Evolutionary conservation across 2,113 vertebrate genomes (phyloP).

Genomic region (Lagenorhynchus albirostris): DNA sequence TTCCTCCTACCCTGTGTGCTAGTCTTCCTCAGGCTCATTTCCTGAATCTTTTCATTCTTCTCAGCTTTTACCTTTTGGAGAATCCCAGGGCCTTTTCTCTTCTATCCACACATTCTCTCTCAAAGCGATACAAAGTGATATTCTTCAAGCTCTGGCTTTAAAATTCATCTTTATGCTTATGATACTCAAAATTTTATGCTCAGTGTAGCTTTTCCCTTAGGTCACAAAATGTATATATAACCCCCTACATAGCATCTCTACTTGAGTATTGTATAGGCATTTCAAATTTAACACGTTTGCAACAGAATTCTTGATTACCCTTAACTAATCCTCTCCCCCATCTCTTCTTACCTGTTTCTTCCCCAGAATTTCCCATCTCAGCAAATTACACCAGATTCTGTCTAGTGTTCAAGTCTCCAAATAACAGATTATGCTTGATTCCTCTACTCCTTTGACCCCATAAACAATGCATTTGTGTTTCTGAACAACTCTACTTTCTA

Average conservation of each 20-base stretch:
- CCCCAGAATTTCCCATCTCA: background rate
- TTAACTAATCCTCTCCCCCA: background rate
- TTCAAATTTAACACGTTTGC: background rate
- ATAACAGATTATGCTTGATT: background rate
- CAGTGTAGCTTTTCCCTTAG: background rate
- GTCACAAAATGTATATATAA: background rate
- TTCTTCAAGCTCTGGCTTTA: background rate
- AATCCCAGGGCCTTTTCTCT: background rate
- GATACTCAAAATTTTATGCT: background rate
- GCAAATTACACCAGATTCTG: background rate
- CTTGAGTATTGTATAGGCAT: background rate
- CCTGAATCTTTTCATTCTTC: background rate
- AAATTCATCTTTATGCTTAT: background rate
- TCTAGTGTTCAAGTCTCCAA: background rate
- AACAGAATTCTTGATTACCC: background rate
- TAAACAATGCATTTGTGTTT: background rate
- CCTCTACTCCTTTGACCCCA: background rate
- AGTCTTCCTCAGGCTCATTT: background rate
- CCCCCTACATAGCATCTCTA: background rate
- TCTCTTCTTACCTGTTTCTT: background rate
- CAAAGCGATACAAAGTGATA: background rate
- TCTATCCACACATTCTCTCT: background rate
- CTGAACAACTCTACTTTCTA: background rate
- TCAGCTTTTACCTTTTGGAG: background rate
- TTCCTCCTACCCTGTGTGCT: background rate